These are phyloP conservation scores for Moxostoma hubbsi DNA, from an alignment of 2,797 vertebrate genomes.

Conservation along the genomic window DNA sequence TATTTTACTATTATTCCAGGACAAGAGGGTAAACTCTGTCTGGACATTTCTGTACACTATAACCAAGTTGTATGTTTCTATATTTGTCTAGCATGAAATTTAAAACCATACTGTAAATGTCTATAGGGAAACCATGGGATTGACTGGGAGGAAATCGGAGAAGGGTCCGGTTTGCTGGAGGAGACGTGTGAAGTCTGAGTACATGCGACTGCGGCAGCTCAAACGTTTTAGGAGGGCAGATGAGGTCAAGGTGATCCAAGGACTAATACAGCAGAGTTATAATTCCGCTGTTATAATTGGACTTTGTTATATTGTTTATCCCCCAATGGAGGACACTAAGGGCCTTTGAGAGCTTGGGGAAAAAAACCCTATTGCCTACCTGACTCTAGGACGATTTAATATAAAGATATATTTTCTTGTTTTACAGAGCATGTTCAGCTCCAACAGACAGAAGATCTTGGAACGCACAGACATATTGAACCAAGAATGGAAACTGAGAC, in stretches of 20 bases:
- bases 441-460: constrained; percentile 96
- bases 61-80: not conserved
- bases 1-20: not conserved
- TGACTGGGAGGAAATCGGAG: constrained; percentile 95
- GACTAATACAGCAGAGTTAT: not conserved
- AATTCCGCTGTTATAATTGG: no score
- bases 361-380: not conserved
- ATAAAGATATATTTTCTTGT: constrained; percentile 20
- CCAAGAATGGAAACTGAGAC: constrained; percentile 93
- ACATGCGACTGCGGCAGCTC: constrained; percentile 95
- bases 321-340: not conserved
- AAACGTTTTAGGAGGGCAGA: constrained; percentile 96
- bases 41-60: not conserved
- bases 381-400: not conserved
- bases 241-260: constrained; percentile 90
- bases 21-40: not conserved
- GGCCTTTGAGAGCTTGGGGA: not conserved
- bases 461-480: constrained; percentile 95
- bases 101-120: constrained; percentile 18
- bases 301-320: no score
- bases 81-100: constrained; percentile 1
- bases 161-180: constrained; percentile 97
- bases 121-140: constrained; percentile 91
- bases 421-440: constrained; percentile 96
- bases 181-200: constrained; percentile 96